Base-by-base conservation (phyloP, 2,888 invertebrate genomes). In the Eupithecia inturbata region DNA sequence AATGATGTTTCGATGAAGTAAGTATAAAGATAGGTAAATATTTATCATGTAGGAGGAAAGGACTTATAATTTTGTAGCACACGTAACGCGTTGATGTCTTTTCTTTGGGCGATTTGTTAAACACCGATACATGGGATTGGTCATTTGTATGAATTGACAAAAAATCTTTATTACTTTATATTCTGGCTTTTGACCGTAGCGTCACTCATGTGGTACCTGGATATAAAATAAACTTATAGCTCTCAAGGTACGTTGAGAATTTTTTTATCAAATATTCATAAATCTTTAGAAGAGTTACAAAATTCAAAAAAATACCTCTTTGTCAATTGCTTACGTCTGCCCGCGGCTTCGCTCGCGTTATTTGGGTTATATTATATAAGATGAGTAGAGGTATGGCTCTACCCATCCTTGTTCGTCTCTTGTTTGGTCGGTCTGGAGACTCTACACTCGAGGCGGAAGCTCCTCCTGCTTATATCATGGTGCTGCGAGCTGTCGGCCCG, bases 61-160 rank as follows among this genome's bases (percentile, higher is more conserved):
- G 53, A 53, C 12, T 53, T 22, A 4, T 26, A 53, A 57, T 26
- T 53, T 26, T 12, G 5, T 26, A 57, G 26, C 57, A 14, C 28
- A 31, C 2, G 63, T 64, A 22, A 16, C 63, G 36, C 63, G 63
- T 64, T 64, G 63, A 36, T 33, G n/a, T 64, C 63, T 64, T 64
- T 64, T 64, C 1, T 26, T 26, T 57, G 57, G 4, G 26, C 22
- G 1, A 14, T 26, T 26, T 57, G 26, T 5, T 4, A 22, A 22
- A 14, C 22, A 26, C 12, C 26, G 12, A 26, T 26, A 22, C 4
- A 3, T 22, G 12, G 10, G n/a, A 10, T 3, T 53, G 10, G n/a
- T 45, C 19, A 19, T 3, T 45, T n/a, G 7, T 45, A 9, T 16
- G n/a, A 7, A n/a, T 2, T 9, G 45, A 45, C n/a, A n/a, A 19